A percentile compares a stretch with the other conserved stretches of the same genome.
Evolutionary conservation across 2,888 invertebrate species (phyloP).

Genomic region (Scaptomyza reducta): DNA sequence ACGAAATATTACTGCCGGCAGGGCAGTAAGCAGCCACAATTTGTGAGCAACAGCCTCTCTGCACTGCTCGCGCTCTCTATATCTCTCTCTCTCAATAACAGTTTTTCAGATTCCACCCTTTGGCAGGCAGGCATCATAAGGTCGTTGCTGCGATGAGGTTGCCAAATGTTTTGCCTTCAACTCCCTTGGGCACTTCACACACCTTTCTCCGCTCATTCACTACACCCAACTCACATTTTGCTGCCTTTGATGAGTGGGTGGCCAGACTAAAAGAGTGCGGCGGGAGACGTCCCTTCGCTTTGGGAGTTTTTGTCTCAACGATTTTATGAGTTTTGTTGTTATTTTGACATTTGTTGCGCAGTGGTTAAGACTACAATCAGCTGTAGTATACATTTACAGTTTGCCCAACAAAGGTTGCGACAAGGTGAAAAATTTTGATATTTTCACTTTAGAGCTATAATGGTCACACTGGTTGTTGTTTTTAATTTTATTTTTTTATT

Average conservation of each 20-base stretch:
- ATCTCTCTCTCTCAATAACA: constrained; percentile 1
- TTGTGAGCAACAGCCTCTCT: constrained; percentile 39
- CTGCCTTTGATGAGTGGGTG: constrained; percentile 36
- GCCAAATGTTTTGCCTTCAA: constrained; percentile 36
- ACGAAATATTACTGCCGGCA: constrained; percentile 67
- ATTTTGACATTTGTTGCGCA: too few relatives aligned
- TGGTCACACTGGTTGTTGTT: too few relatives aligned
- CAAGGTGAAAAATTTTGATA: too few relatives aligned
- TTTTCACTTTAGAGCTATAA: too few relatives aligned
- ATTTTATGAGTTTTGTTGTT: constrained; percentile 20
- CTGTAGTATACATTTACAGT: too few relatives aligned
- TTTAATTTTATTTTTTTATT: too few relatives aligned
- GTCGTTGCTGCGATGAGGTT: constrained; percentile 26
- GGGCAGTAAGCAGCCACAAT: constrained; percentile 47
- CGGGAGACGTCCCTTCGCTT: constrained; percentile 20
- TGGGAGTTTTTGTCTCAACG: constrained; percentile 29
- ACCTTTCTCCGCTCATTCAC: background rate
- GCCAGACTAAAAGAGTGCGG: constrained; percentile 1
- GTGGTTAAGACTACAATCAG: too few relatives aligned
- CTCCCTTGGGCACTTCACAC: constrained; percentile 33
- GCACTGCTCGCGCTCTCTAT: background rate
- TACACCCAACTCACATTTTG: constrained; percentile 1
- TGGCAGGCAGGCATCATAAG: constrained; percentile 1
- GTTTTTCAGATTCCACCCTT: constrained; percentile 23
- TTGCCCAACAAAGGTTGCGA: too few relatives aligned